phyloP scores from a whole-genome alignment of 1,140 invertebrate genomes.

The Lucilia sericata region DNA sequence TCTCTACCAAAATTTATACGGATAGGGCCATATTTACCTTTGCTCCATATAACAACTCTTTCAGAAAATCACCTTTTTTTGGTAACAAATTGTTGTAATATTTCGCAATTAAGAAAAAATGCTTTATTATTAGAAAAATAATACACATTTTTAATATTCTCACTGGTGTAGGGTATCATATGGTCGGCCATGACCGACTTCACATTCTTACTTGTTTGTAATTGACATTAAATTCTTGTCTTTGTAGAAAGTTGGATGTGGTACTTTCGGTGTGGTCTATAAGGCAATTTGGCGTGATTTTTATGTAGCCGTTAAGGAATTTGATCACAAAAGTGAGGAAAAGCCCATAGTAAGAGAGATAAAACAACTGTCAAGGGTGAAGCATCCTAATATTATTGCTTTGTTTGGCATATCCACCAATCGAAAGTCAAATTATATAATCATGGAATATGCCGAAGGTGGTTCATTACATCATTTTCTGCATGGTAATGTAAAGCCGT shows the following conservation, averaged over 20 bases:
- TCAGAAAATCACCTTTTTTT: no score
- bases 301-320: conserved; percentile 92
- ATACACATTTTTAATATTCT: no score
- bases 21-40: no score
- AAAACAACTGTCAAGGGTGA: conserved; percentile 88
- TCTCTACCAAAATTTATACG: no score
- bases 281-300: conserved; percentile 87
- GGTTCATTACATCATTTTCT: conserved; percentile 96
- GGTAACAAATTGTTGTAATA: no score
- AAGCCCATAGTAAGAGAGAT: conserved; percentile 87
- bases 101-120: no score
- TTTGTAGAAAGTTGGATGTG: conserved; percentile 88
- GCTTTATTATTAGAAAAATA: no score
- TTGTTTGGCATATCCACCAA: conserved; percentile 91
- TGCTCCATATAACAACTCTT: no score
- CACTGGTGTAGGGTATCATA: no score
- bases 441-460: conserved; percentile 98
- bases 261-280: conserved; percentile 95
- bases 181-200: no score
- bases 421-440: conserved; percentile 84
- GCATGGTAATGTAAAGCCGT: conserved; percentile 82
- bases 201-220: no score
- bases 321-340: conserved; percentile 89
- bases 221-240: background rate
- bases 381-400: conserved; percentile 94